Evolutionary conservation across 2,888 invertebrate genomes (phyloP), one percentile per base, ranked within the genome.

Genomic region (Idaea aversata): DNA sequence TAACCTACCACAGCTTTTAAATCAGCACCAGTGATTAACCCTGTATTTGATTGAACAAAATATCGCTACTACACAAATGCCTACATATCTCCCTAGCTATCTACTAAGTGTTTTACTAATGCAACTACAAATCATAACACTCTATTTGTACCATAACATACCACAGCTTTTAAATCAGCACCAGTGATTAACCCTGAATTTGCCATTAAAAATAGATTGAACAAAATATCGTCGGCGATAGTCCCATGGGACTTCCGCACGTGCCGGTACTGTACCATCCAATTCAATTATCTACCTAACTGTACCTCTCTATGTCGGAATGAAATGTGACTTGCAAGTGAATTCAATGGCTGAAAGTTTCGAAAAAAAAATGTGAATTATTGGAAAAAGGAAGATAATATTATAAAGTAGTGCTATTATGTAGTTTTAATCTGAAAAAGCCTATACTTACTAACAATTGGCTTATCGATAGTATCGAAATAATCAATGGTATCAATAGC

Each of bases 151-250:
- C 79, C 81, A 80, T 79, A 80, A 79, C 79, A 82, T 25, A 79
- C 75, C 68, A 79, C 75, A 75, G 74, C 82, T 79, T 81, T 84
- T 80, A 87, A 88, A 87, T 87, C 84, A 75, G 77, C 78, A 82
- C 82, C 72, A 80, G 84, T 84, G 84, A 90, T 88, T 88, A 88
- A 87, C 88, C 86, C 86, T 83, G 79, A 81, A 87, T 81, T 77
- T 69, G 79, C 83, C 81, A 88, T 91, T 90, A 91, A 90, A 90
- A 91, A 91, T 90, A 90, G 88, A 91, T 91, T 87, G 84, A 85
- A 88, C 85, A 87, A 89, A 88, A 91, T 89, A 88, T 81, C 84
- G 86, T 77, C 77, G 80, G 86, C 77, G 76, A 73, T 13, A 80
- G 80, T 86, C 86, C 81, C 87, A 68, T 65, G 81, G 84, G 87